These are phyloP conservation scores for Plagiodera versicolora DNA, from an alignment of 2,888 invertebrate genomes.

Conservation along the genomic window DNA sequence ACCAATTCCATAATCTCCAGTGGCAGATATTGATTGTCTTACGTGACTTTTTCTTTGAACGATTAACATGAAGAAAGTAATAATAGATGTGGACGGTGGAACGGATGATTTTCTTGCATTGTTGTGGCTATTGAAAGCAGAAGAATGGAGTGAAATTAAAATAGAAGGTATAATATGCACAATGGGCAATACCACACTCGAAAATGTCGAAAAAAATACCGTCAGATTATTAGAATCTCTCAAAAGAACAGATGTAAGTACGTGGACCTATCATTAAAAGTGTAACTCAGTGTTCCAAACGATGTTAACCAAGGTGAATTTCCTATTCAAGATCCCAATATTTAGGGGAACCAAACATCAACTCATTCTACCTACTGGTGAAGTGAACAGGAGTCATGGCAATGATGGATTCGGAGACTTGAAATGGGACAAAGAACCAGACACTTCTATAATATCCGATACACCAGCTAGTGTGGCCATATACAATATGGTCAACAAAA, in stretches of 20 bases:
- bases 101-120: conserved; percentile 68
- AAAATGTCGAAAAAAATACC: conserved; percentile 70
- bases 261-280: too few relatives aligned
- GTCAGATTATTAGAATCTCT: conserved; percentile 66
- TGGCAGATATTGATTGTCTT: too few relatives aligned
- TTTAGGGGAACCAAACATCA: conserved; percentile 64
- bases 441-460: conserved; percentile 37
- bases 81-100: conserved; percentile 67
- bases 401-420: conserved; percentile 73
- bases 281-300: too few relatives aligned
- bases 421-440: conserved; percentile 51
- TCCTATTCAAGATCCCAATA: conserved; percentile 66
- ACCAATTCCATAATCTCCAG: too few relatives aligned
- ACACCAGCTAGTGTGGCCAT: conserved; percentile 62
- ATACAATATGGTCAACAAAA: conserved; percentile 60
- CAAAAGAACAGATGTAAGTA: conserved; percentile 64
- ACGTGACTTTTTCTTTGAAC: too few relatives aligned
- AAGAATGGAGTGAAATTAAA: conserved; percentile 54
- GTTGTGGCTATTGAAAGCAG: conserved; percentile 60
- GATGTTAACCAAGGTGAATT: neutral
- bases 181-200: conserved; percentile 71
- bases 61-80: conserved; percentile 42
- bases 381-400: conserved; percentile 61
- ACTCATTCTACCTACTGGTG: conserved; percentile 52
- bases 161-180: conserved; percentile 74